Evolutionary conservation across 2,797 vertebrate genomes (phyloP).

Genomic region (Hapalemur alaotrensis): DNA sequence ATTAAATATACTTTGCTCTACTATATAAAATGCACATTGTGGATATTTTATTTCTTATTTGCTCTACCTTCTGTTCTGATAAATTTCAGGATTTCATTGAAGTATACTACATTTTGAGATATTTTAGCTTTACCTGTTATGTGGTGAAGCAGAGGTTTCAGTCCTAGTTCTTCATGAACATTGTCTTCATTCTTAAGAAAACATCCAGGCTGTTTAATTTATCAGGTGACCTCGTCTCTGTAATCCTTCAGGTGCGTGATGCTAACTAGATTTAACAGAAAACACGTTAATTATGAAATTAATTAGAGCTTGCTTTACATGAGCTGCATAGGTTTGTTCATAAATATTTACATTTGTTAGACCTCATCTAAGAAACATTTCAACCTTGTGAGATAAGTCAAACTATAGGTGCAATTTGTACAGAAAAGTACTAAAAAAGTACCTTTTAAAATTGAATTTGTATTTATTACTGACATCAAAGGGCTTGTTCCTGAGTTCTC

Average conservation of each 20-base stretch:
- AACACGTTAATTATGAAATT: slow-evolving; percentile 25
- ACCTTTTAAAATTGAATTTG: background rate
- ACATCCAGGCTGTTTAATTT: background rate
- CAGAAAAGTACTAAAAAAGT: background rate
- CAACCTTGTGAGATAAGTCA: background rate
- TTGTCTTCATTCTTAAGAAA: slow-evolving; percentile 10
- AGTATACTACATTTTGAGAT: background rate
- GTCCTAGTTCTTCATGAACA: background rate
- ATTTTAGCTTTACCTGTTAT: background rate
- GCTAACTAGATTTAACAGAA: background rate
- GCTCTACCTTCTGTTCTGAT: background rate
- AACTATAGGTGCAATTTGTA: background rate
- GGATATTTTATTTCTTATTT: background rate
- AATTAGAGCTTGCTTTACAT: background rate
- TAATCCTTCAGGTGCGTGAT: background rate
- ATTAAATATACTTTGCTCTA: background rate
- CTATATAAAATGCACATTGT: background rate
- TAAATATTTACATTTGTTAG: slow-evolving; percentile 11
- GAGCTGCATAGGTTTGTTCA: background rate
- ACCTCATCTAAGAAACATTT: slow-evolving; percentile 26
- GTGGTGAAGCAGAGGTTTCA: background rate
- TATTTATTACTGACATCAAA: background rate
- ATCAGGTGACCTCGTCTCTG: background rate
- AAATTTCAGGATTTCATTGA: background rate
- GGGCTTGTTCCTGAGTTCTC: background rate